A percentile compares a stretch with the other conserved stretches of the same genome.
phyloP scores from a whole-genome alignment of 2,888 invertebrate genomes.

The Pachydiplax longipennis region DNA sequence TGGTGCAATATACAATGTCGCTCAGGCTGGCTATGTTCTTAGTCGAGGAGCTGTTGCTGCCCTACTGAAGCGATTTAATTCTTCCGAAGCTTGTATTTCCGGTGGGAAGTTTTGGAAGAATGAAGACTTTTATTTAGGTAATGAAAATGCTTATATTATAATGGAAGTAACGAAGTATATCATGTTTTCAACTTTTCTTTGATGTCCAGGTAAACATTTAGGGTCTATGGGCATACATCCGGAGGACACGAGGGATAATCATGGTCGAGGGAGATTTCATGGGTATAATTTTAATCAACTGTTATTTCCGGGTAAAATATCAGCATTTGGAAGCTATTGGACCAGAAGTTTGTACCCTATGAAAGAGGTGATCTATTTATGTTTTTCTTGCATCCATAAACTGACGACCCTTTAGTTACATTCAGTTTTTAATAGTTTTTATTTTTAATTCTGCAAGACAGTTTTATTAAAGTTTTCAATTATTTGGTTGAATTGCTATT shows the following conservation, averaged over 20 bases:
- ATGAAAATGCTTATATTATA: slow-evolving; percentile 3
- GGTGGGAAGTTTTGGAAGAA: slow-evolving; percentile 65
- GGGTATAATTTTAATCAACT: slow-evolving; percentile 61
- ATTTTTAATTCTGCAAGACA: too few species aligned
- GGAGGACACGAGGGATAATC: slow-evolving; percentile 63
- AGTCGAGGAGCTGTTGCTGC: slow-evolving; percentile 61
- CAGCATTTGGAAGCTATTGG: slow-evolving; percentile 61
- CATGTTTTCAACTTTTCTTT: not conserved
- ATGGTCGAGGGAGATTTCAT: slow-evolving; percentile 63
- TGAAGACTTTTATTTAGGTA: slow-evolving; percentile 68
- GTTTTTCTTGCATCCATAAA: not conserved
- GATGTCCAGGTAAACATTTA: slow-evolving; percentile 63
- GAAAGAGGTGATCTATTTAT: slow-evolving; percentile 50
- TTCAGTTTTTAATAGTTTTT: too few species aligned
- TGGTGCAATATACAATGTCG: slow-evolving; percentile 65
- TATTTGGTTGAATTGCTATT: too few species aligned
- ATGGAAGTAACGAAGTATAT: not conserved
- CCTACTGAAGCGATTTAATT: slow-evolving; percentile 59
- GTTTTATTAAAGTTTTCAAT: too few species aligned
- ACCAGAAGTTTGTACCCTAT: slow-evolving; percentile 62
- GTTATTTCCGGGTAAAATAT: slow-evolving; percentile 57
- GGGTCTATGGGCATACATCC: slow-evolving; percentile 62
- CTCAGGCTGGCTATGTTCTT: slow-evolving; percentile 65
- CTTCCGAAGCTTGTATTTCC: slow-evolving; percentile 59
- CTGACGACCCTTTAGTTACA: too few species aligned